phyloP scores from a whole-genome alignment of 2,797 vertebrate species.

The Heliangelus exortis region DNA sequence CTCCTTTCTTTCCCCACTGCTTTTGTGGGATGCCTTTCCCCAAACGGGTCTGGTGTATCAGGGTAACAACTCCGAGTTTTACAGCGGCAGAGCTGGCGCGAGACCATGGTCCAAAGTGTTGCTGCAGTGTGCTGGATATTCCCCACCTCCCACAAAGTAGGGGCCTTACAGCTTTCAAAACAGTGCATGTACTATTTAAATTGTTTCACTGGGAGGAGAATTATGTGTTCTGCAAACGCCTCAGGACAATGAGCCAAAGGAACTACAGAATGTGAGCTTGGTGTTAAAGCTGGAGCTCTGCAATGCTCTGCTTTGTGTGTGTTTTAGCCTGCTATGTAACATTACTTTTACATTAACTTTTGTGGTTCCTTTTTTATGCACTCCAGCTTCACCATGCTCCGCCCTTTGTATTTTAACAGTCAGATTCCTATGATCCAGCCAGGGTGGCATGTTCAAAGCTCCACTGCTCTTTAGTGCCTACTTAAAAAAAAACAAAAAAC shows the following conservation, averaged over 20 bases:
- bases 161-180: slow-evolving; percentile 51
- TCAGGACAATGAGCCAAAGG: slow-evolving; percentile 65
- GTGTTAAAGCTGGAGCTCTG: slow-evolving; percentile 34
- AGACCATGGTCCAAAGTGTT: neutral
- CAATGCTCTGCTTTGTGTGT: slow-evolving; percentile 56
- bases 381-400: slow-evolving; percentile 54
- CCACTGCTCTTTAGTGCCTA: neutral
- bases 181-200: slow-evolving; percentile 47
- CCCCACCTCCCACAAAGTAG: slow-evolving; percentile 51
- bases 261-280: slow-evolving; percentile 60
- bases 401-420: slow-evolving; percentile 56
- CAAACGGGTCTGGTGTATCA: neutral
- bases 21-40: neutral
- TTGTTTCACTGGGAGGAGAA: slow-evolving; percentile 57
- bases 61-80: neutral
- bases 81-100: neutral
- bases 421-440: slow-evolving; percentile 61
- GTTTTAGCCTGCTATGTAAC: slow-evolving; percentile 60
- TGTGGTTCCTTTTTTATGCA: slow-evolving; percentile 63
- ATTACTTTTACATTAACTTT: slow-evolving; percentile 69
- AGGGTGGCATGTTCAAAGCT: slow-evolving; percentile 71
- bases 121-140: slow-evolving; percentile 4
- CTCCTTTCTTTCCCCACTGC: neutral
- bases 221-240: slow-evolving; percentile 53
- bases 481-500: neutral